Base-by-base conservation (phyloP, 1,140 invertebrate species). In the Anastrepha ludens region DNA sequence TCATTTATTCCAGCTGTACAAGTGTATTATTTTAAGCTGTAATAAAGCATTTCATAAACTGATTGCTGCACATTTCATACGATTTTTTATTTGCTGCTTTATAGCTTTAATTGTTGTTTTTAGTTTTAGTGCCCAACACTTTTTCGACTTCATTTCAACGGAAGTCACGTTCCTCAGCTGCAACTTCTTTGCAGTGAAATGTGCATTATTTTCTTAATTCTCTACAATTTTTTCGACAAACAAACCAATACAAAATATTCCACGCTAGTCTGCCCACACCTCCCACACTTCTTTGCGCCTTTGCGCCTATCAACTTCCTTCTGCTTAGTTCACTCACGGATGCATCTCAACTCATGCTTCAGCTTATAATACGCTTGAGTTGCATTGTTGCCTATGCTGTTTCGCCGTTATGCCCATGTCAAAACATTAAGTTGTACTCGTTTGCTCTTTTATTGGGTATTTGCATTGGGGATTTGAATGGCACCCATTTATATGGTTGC, bases 91-190 rank as follows among this genome's bases (percentile, higher is more conserved):
- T 17, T 74, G 41, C 8, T 74, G 67, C 67, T n/a, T 74, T 15
- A 74, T 47, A 74, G 67, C 39, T 74, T 47, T 74, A 74, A 74
- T 74, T 47, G 67, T 44, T 74, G 39, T 47, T 74, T 74, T 44
- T 74, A 41, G 17, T 3, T 11, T 41, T 15, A 74, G 17, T 65
- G 64, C 13, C 17, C 67, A 15, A 6, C 7, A n/a, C 64, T 67
- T 41, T 67, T 67, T 11, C 39, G 64, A 67, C 67, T 44, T 11
- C 44, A 74, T 44, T 74, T 6, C 41, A 44, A 44, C 41, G 67
- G 67, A 74, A 74, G 67, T 74, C 67, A 74, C 67, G 67, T 74
- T 74, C 67, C 41, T 5, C 67, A 74, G 67, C 67, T 74, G 67
- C 67, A 74, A 47, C 4, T 39, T 74, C 67, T 74, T 44, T 29